Percentiles rank a stretch among this genome's conserved stretches.
Evolutionary conservation across 2,113 vertebrate genomes (phyloP).

Genomic region (Thunnus maccoyii): DNA sequence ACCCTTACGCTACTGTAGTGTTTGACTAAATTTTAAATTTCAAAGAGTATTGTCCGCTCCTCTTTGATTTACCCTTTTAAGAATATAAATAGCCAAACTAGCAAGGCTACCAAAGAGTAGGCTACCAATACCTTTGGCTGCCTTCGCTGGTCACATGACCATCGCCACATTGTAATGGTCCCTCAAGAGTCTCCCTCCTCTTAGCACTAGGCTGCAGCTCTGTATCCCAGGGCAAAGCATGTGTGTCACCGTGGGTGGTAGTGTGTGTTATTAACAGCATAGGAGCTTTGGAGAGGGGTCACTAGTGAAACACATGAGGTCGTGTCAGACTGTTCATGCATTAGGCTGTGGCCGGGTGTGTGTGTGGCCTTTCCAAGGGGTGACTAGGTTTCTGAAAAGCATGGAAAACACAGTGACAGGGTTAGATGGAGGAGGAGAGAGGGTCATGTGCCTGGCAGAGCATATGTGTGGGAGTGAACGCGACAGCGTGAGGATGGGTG

Average conservation of each 20-base stretch:
- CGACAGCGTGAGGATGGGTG: slow-evolving; percentile 21
- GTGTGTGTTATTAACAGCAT: slow-evolving; percentile 62
- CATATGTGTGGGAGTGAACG: slow-evolving; percentile 26
- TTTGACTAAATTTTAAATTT: no score
- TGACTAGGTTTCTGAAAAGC: slow-evolving; percentile 69
- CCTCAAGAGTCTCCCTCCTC: neutral
- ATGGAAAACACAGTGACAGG: slow-evolving; percentile 60
- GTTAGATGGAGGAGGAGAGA: slow-evolving; percentile 32
- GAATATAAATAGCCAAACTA: neutral
- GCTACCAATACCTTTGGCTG: neutral
- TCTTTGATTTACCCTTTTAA: no score
- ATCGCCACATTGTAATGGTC: neutral
- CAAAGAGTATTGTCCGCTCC: no score
- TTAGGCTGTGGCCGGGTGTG: slow-evolving; percentile 42
- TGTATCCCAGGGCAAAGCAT: slow-evolving; percentile 16
- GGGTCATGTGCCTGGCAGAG: slow-evolving; percentile 46
- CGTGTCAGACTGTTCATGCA: slow-evolving; percentile 62
- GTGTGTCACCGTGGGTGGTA: slow-evolving; percentile 47
- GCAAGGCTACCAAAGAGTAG: neutral
- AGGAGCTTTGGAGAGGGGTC: slow-evolving; percentile 60
- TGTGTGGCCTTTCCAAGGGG: slow-evolving; percentile 60
- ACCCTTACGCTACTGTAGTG: no score
- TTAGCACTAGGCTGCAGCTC: neutral
- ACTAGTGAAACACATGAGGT: slow-evolving; percentile 58
- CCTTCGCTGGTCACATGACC: slow-evolving; percentile 8